Conservation (phyloP, 2,113 vertebrate species). For the human (Homo sapiens) region GRCh38 chr7:48279001-48279500, state of each 20-base stretch:
- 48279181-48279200: not conserved
- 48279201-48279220: not conserved
- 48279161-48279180: not conserved
- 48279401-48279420: not conserved
- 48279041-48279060: not conserved
- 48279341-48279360: not conserved
- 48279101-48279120: slow-evolving; percentile 56
- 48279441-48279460: not conserved
- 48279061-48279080: not conserved
- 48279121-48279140: slow-evolving; percentile 25
- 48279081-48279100: slow-evolving; percentile 25
- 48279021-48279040: not conserved
- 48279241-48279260: slow-evolving; percentile 21
- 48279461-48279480: not conserved
- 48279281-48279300: not conserved
- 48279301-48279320: not conserved
- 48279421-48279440: not conserved
- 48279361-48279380: not conserved
- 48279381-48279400: not conserved
- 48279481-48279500: not conserved
- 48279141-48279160: not conserved
- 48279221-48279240: slow-evolving; percentile 51
- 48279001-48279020: not conserved
- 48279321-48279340: not conserved
- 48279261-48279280: slow-evolving; percentile 22